Percentiles rank a stretch among this genome's conserved stretches.
Conservation (phyloP, 2,888 invertebrate species). For the Malacosoma neustria region DNA sequence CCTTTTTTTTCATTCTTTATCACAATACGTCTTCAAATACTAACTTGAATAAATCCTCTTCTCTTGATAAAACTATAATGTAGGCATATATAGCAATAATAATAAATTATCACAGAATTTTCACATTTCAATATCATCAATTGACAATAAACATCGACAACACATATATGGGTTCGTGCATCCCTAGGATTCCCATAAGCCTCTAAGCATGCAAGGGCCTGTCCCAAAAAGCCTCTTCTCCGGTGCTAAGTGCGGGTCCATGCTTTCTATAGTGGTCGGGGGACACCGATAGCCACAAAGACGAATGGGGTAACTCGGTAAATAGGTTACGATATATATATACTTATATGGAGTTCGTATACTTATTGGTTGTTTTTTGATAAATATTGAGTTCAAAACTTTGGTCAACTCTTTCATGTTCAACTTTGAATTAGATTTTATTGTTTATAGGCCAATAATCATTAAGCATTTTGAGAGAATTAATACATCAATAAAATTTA, state of each 20-base stretch:
- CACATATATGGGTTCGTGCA: constrained; percentile 65
- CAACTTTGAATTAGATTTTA: too few species aligned
- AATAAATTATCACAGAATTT: neutral
- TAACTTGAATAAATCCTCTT: too few species aligned
- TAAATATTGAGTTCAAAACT: neutral
- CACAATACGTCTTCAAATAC: too few species aligned
- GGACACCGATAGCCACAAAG: constrained; percentile 40
- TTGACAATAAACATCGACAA: constrained; percentile 33
- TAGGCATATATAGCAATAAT: too few species aligned
- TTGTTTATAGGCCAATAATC: too few species aligned
- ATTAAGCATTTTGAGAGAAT: too few species aligned
- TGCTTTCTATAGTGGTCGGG: constrained; percentile 62
- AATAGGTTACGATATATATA: neutral
- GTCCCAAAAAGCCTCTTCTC: constrained; percentile 53
- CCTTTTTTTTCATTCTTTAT: too few species aligned
- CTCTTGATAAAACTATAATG: too few species aligned
- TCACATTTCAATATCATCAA: constrained; percentile 8
- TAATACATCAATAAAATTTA: too few species aligned
- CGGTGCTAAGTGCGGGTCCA: constrained; percentile 56
- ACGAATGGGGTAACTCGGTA: neutral
- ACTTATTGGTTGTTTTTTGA: neutral
- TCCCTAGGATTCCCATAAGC: constrained; percentile 60
- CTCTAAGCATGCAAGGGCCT: constrained; percentile 69
- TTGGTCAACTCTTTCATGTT: too few species aligned
- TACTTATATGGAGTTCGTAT: neutral